phyloP scores from a whole-genome alignment of 2,113 vertebrate species.

The Ptyas mucosa region DNA sequence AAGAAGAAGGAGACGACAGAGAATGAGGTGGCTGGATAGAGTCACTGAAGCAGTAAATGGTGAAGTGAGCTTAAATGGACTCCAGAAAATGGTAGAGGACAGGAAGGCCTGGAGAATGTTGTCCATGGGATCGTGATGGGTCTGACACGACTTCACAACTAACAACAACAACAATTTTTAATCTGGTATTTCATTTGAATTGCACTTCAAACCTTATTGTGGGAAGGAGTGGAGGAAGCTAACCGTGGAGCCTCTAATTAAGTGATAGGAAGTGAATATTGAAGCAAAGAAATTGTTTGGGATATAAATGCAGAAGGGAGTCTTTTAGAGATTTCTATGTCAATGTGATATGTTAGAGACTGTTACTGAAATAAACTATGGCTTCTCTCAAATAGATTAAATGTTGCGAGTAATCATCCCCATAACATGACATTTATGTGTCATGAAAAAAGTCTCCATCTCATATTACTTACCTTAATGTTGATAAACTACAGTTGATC shows the following conservation, averaged over 20 bases:
- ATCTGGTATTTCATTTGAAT: neutral
- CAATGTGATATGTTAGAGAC: neutral
- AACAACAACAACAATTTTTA: neutral
- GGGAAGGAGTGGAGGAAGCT: neutral
- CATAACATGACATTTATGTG: neutral
- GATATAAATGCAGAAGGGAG: neutral
- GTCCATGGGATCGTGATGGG: too few relatives aligned
- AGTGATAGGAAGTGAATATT: neutral
- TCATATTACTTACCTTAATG: neutral
- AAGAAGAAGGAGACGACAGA: too few relatives aligned
- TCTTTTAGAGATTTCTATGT: neutral
- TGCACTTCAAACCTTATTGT: neutral
- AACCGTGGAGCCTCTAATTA: neutral
- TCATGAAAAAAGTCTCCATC: neutral
- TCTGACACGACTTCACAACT: too few relatives aligned
- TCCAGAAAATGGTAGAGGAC: too few relatives aligned
- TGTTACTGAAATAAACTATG: neutral
- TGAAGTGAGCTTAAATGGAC: too few relatives aligned
- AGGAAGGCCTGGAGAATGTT: too few relatives aligned
- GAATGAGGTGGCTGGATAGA: too few relatives aligned
- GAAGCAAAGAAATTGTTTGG: neutral
- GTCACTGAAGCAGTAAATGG: too few relatives aligned
- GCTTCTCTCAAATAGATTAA: neutral
- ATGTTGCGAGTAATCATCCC: neutral
- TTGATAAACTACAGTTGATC: neutral